phyloP scores from a whole-genome alignment of 1,140 invertebrate species.

The Atopsyche davidsoni region DNA sequence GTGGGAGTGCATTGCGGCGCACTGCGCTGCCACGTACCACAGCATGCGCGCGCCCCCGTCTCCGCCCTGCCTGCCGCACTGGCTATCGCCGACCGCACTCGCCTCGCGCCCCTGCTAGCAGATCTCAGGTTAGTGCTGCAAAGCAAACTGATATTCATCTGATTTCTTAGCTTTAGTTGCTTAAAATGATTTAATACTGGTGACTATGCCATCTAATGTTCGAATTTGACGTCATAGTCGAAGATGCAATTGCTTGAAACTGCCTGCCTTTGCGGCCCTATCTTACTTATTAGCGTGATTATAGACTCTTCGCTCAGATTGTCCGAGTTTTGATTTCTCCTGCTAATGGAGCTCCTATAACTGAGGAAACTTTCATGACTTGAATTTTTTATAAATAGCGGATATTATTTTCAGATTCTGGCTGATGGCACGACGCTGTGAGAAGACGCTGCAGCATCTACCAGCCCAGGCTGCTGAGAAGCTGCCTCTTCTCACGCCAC shows the following conservation, averaged over 20 bases:
- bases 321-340: too few relatives aligned
- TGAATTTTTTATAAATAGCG: conserved; percentile 16
- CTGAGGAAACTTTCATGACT: not conserved
- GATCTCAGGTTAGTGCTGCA: conserved; percentile 39
- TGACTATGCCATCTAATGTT: too few relatives aligned
- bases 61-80: conserved; percentile 78
- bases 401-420: conserved; percentile 71
- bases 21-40: conserved; percentile 84
- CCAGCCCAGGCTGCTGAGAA: conserved; percentile 81
- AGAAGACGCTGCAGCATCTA: conserved; percentile 90
- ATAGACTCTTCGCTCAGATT: too few relatives aligned
- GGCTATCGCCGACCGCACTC: conserved; percentile 34
- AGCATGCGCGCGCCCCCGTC: conserved; percentile 72
- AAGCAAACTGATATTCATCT: too few relatives aligned
- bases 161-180: too few relatives aligned
- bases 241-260: too few relatives aligned
- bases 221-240: too few relatives aligned
- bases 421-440: conserved; percentile 85
- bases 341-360: not conserved
- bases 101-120: conserved; percentile 36
- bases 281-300: too few relatives aligned
- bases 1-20: conserved; percentile 93
- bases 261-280: too few relatives aligned
- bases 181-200: too few relatives aligned
- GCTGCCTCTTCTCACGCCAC: conserved; percentile 71